Evolutionary conservation across 2,113 vertebrate species (phyloP).

Genomic region (Gymnogyps californianus): DNA sequence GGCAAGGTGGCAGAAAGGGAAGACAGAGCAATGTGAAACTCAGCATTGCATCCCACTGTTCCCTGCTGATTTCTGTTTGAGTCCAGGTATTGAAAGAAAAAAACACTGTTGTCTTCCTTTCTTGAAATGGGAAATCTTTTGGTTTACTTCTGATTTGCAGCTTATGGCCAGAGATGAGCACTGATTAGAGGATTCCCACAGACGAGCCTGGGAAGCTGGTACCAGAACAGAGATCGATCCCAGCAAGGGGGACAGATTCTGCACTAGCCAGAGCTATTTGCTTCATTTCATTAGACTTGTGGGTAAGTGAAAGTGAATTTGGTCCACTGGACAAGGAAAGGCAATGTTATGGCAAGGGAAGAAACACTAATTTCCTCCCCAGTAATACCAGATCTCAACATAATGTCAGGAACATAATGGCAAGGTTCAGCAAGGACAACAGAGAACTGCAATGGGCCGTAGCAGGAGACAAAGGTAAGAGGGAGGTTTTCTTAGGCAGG

Average conservation of each 20-base stretch:
- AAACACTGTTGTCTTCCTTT: not conserved
- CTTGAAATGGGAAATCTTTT: not conserved
- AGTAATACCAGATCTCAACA: not conserved
- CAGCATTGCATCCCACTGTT: not conserved
- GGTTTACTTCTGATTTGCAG: not conserved
- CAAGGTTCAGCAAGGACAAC: not conserved
- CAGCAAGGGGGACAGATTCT: not conserved
- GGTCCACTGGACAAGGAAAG: not conserved
- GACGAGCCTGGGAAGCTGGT: not conserved
- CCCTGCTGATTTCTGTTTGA: not conserved
- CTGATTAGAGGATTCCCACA: not conserved
- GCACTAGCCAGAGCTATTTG: not conserved
- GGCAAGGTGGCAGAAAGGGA: not conserved
- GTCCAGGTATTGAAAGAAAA: not conserved
- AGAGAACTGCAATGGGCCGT: not conserved
- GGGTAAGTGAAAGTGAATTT: not conserved
- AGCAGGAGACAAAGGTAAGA: not conserved
- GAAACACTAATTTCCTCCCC: not conserved
- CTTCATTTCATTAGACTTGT: not conserved
- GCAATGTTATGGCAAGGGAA: not conserved
- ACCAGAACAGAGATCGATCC: not conserved
- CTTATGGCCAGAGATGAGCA: not conserved
- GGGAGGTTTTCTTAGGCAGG: not conserved
- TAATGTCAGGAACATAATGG: not conserved
- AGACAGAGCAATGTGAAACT: not conserved